Evolutionary conservation across 2,797 vertebrate genomes (phyloP).

Genomic region (Gila robusta): DNA sequence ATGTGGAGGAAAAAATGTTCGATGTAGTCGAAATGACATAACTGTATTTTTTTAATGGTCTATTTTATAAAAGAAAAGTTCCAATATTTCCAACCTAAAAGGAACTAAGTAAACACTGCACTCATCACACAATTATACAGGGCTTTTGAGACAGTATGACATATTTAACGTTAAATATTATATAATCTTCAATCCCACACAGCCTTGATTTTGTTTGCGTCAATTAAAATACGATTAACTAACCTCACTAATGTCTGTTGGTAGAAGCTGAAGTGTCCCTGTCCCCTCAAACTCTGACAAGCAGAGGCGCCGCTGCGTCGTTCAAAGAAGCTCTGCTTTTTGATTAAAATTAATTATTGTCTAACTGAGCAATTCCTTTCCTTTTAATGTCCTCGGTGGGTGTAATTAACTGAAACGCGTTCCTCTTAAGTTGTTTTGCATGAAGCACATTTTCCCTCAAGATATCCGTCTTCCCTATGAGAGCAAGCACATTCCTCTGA

Average conservation of each 20-base stretch:
- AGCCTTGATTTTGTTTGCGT: background rate
- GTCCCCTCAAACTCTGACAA: constrained; percentile 4
- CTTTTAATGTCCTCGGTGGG: constrained; percentile 64
- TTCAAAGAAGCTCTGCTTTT: constrained; percentile 13
- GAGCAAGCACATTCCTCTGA: constrained; percentile 51
- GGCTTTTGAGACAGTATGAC: background rate
- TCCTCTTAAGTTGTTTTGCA: constrained; percentile 65
- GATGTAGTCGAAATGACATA: background rate
- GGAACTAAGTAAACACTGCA: background rate
- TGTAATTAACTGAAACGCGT: constrained; percentile 71
- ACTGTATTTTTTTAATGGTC: background rate
- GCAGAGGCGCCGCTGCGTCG: background rate
- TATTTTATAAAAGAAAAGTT: background rate
- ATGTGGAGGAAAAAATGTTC: background rate
- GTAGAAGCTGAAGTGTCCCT: constrained; percentile 14
- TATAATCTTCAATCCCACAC: background rate
- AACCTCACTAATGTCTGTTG: background rate
- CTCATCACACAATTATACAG: background rate
- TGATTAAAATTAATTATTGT: constrained; percentile 46
- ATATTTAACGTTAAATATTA: background rate
- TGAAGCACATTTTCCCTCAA: constrained; percentile 52
- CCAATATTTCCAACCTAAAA: background rate
- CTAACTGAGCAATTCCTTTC: constrained; percentile 50
- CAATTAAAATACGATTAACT: constrained; percentile 16
- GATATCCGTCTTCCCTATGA: constrained; percentile 55